Conservation (phyloP, 2,113 vertebrate species). For the Lophius piscatorius region DNA sequence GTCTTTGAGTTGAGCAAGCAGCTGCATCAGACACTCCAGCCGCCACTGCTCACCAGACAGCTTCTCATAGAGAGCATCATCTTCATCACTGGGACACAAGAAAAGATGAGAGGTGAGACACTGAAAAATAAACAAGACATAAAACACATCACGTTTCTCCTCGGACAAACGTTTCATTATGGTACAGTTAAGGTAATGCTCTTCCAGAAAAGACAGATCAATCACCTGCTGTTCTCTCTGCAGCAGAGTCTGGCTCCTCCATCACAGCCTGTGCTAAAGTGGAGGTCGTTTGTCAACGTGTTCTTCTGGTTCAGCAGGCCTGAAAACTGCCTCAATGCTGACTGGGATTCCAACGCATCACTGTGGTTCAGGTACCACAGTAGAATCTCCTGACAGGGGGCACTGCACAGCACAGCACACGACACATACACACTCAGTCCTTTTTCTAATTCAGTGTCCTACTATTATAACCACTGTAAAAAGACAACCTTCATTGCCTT, state of each 20-base stretch:
- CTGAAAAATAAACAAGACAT: too few relatives aligned
- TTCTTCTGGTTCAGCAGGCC: constrained; percentile 67
- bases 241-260: constrained; percentile 81
- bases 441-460: neutral
- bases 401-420: constrained; percentile 72
- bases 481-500: too few relatives aligned
- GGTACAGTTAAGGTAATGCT: too few relatives aligned
- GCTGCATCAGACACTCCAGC: constrained; percentile 84
- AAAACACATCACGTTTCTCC: too few relatives aligned
- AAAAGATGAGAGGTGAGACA: too few relatives aligned
- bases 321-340: constrained; percentile 78
- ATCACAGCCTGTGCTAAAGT: constrained; percentile 80
- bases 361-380: constrained; percentile 88
- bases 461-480: too few relatives aligned
- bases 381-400: constrained; percentile 88
- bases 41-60: constrained; percentile 88
- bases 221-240: constrained; percentile 79
- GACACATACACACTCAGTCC: neutral
- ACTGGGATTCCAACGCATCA: constrained; percentile 69
- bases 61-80: constrained; percentile 89
- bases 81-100: constrained; percentile 82
- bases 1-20: constrained; percentile 85
- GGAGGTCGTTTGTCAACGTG: constrained; percentile 71
- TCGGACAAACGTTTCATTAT: too few relatives aligned
- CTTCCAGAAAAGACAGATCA: neutral